Base-by-base conservation (phyloP, 2,113 vertebrate genomes). In the Silurus meridionalis region DNA sequence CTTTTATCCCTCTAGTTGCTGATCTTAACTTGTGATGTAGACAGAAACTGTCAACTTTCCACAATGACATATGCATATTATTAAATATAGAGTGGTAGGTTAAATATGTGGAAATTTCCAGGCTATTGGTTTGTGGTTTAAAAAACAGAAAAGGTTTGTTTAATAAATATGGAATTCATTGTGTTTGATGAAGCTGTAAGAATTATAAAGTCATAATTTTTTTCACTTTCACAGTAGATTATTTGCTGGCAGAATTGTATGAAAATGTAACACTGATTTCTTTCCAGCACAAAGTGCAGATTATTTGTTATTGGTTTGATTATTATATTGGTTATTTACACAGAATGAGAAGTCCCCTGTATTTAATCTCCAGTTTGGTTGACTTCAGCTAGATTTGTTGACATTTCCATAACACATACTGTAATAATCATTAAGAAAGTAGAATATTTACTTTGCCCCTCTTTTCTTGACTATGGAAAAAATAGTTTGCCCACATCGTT, bases 51-150 rank as follows among this genome's bases (percentile, higher is more conserved):
- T 25, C 78, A 64, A n/a, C 14, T 4, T 48, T 8, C 28, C 81
- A 79, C 52, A 57, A 78, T 69, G 60, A 58, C 17, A 8, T 83
- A 53, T 78, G 82, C 60, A 67, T 61, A 61, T 48, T 67, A 72
- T 75, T 52, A 77, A 37, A 25, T 60, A 23, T 17, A 48, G 4
- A 48, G 55, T 10, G 13, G 71, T 48, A 58, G 69, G 5, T 58
- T 55, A 37, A 60, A 50, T 90, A 25, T 82, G 82, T 85, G 84
- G 55, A 25, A 10, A 63, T 14, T 90, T 77, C 28, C 7, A 57
- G 13, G 61, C 80, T 37, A 79, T 63, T 53, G 53, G 86, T 89
- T 87, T 87, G 77, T 71, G 57, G 78, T 83, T 83, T 86, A 55
- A 88, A 46, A 46, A 19, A 19, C 28, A 48, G 19, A 19, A 15